Evolutionary conservation across 2,113 vertebrate genomes (phyloP), one percentile per base, ranked within the genome.

Genomic region (Trichomycterus rosablanca): DNA sequence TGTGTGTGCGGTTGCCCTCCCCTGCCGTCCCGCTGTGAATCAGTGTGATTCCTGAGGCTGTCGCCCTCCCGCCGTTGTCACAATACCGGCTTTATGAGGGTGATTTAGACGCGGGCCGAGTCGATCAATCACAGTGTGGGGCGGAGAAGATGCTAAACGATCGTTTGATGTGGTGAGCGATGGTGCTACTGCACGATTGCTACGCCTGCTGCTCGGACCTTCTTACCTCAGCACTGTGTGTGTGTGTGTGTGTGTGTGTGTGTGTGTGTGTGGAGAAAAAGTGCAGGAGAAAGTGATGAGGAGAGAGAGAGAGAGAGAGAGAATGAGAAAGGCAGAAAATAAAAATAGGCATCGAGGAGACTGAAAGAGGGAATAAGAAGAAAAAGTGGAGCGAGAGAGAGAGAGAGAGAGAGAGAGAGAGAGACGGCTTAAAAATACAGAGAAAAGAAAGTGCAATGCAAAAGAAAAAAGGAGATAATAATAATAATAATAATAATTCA

Each of bases 71-170:
- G 39, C 56, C 51, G 53, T 58, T 73, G 66, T 73, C 66, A 73
- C 71, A 73, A 73, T 73, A 73, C 71, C 57, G 30, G 54, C 50
- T 74, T 66, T 66, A 74, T 74, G 67, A 53, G 59, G 63, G 72
- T 70, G 72, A 74, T 74, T 74, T 70, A 70, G 63, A 60, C 49
- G 11, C 40, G 37, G 40, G 24, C 53, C 8, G 54, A 74, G 63
- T 74, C 72, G 54, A 70, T 74, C 67, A 63, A 67, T 74, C 72
- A 74, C 37, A 2, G 40, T 30, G 19, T 53, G 55, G 67, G 65
- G 63, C 34, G 45, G 20, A n/a, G 46, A n/a, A 39, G 28, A 11
- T 42, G 59, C 63, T 66, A 63, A 74, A 70, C 62, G 67, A 74
- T 70, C 54, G 52, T 66, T 70, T 67, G 67, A 70, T 69, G 67